These are phyloP conservation scores for Callitettix versicolor DNA, from an alignment of 1,140 invertebrate genomes.

Conservation along the genomic window DNA sequence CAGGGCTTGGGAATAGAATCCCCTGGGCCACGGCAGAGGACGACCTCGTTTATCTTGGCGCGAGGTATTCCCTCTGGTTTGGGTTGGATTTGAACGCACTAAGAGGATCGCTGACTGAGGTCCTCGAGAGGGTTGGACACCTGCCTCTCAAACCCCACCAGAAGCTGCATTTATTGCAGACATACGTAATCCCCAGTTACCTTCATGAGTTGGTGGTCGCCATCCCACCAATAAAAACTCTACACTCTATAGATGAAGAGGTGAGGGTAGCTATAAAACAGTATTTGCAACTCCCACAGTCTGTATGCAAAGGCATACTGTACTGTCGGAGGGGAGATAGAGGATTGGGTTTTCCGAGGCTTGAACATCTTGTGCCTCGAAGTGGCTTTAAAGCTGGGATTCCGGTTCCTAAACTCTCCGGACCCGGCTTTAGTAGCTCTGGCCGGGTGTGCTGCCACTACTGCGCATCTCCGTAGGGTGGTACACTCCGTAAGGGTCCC, in stretches of 20 bases:
- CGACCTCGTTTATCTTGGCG: conserved; percentile 21
- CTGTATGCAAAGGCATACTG: too few species aligned
- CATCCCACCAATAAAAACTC: neutral
- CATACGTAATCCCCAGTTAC: neutral
- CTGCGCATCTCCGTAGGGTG: conserved; percentile 1
- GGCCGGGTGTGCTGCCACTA: neutral
- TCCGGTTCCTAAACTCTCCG: neutral
- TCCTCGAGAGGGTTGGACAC: neutral
- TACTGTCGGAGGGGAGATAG: too few species aligned
- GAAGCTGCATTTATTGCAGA: too few species aligned
- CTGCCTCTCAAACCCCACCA: neutral
- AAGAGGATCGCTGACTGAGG: neutral
- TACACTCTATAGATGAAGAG: neutral
- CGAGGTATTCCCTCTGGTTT: neutral
- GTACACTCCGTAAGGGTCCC: neutral
- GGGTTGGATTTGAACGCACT: neutral
- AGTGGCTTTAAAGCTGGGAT: neutral
- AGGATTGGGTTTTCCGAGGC: neutral
- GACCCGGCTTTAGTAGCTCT: neutral
- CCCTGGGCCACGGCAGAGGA: neutral
- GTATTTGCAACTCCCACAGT: neutral
- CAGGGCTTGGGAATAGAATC: neutral
- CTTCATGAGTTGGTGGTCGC: neutral
- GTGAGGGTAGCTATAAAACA: too few species aligned
- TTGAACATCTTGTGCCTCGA: neutral